Base-by-base conservation (phyloP, 2,888 invertebrate species). In the Spisula subtruncata region DNA sequence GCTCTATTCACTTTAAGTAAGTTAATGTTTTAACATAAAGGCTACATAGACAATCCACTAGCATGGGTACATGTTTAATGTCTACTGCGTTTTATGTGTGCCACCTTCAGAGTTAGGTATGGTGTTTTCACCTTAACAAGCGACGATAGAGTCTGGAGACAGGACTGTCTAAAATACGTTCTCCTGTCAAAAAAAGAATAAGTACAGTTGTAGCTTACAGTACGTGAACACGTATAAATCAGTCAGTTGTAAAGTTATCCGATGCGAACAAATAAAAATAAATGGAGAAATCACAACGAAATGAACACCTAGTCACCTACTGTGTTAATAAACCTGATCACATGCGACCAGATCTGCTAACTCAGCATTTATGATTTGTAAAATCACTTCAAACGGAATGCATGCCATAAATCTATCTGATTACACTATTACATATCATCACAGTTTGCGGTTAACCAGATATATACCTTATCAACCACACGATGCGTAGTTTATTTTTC, bases 251-350 rank as follows among this genome's bases (percentile, higher is more conserved):
- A 66, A 25, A 66, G 25, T 1, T 25, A 66, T 66, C n/a, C n/a
- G n/a, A n/a, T n/a, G n/a, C n/a, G n/a, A n/a, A n/a, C n/a, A n/a
- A n/a, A n/a, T n/a, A 66, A 66, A 66, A 66, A 20, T 25, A n/a
- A 5, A n/a, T 25, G 5, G 1, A 66, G n/a, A 10, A 25, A 60
- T 18, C 18, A n/a, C 60, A 60, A n/a, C 51, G 14, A 66, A 25
- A 66, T 25, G 60, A 25, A 66, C 60, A 66, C 60, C n/a, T n/a
- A n/a, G n/a, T n/a, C n/a, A n/a, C n/a, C 60, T 66, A 66, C 60
- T 25, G 60, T 25, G 60, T n/a, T n/a, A 25, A 66, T 66, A 66
- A 66, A 4, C 0, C 25, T 66, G 1, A 66, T 25, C 12, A 25
- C 25, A 25, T n/a, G 51, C 5, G 0, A n/a, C 25, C n/a, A n/a